Percentiles rank a stretch among this genome's conserved stretches.
Conservation (phyloP, 1,140 invertebrate genomes). For the Sesamia nonagrioides region DNA sequence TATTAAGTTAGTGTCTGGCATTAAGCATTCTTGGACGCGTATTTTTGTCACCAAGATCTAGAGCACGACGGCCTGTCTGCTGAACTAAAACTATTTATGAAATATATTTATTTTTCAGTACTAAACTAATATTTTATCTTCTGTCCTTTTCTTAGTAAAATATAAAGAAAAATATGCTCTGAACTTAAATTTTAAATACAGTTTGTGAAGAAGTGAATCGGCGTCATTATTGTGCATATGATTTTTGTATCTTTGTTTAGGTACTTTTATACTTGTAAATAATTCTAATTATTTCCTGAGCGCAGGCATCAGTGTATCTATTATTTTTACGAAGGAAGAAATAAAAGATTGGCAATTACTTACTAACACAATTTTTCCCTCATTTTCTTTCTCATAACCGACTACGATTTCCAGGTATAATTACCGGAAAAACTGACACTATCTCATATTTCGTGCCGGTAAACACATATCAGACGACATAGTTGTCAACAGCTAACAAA, state of each 20-base stretch:
- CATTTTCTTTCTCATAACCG: no score
- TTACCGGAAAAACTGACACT: neutral
- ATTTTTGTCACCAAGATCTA: neutral
- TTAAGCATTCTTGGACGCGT: neutral
- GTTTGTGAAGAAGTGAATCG: no score
- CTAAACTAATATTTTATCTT: no score
- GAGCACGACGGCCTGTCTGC: no score
- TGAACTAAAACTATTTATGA: neutral
- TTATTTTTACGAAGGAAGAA: neutral
- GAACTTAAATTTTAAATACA: no score
- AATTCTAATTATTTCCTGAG: neutral
- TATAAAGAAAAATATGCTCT: no score
- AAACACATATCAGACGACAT: neutral
- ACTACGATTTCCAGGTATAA: no score
- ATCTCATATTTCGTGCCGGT: neutral
- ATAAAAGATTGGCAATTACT: neutral
- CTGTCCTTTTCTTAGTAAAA: no score
- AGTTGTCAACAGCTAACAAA: slow-evolving; percentile 12
- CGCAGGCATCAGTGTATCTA: neutral
- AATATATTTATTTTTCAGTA: neutral
- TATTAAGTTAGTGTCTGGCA: neutral
- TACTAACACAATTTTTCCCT: no score
- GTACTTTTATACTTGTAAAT: no score
- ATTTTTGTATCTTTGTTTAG: no score
- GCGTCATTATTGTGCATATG: no score